Base-by-base conservation (phyloP, 2,113 vertebrate species). In the Cephalopholis sonnerati region DNA sequence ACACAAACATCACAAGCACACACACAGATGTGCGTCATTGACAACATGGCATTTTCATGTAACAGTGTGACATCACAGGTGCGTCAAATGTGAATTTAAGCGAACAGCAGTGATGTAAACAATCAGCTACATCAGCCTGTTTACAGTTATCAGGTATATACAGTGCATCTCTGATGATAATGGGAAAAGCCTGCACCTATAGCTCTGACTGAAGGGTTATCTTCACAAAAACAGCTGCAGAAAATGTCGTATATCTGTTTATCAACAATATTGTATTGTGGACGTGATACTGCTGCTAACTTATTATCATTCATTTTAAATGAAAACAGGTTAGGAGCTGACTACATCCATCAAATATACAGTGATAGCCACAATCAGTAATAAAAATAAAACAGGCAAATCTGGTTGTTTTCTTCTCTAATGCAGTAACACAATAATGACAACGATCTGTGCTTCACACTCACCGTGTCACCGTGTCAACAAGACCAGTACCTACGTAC, bases 381-480 rank as follows among this genome's bases (percentile, higher is more conserved):
- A 57, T 44, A 44, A 44, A 44, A 44, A 44, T 12, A 44, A 78
- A 69, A n/a, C 25, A 54, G 18, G 50, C 24, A 10, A 36, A 22
- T n/a, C 53, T 58, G 17, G 17, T 50, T 67, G 7, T 58, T 9
- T 17, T 4, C 4, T 10, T 46, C 10, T 66, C 16, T 53, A 4
- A 50, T 50, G 12, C 11, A 4, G 7, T 13, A 9, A 50, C 0
- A 17, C 6, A 25, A 69, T 24, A 24, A 50, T 0, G 6, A 36
- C 9, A 24, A 50, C 0, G 1, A 25, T 6, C 27, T n/a, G 25
- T 7, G 36, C 61, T 27, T 25, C 46, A 0, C 74, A 79, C 89
- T 86, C 78, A 83, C 85, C 81, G 22, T 50, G 55, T 32, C 27
- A 61, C 10, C 22, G 6, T 65, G 39, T 64, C 22, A 41, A n/a